phyloP scores from a whole-genome alignment of 1,140 invertebrate genomes.

The Drosophila tropicalis region DNA sequence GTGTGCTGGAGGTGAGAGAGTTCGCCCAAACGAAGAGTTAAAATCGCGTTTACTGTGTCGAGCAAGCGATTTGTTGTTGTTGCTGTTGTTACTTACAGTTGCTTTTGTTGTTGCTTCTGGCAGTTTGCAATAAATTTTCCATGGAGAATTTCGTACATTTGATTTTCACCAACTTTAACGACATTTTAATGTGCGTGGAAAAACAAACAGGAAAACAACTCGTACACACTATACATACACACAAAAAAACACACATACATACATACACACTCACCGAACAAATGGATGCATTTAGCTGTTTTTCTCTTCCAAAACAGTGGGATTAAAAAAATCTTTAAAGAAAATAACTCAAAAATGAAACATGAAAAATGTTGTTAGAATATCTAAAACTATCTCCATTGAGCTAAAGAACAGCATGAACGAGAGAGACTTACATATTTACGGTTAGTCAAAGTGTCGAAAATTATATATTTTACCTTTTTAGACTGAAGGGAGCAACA shows the following conservation, averaged over 20 bases:
- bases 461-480: too few relatives aligned
- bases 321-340: too few relatives aligned
- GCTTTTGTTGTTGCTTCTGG: conserved; percentile 21
- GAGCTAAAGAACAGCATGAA: too few relatives aligned
- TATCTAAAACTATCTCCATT: too few relatives aligned
- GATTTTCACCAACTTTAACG: conserved; percentile 79
- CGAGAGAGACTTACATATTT: too few relatives aligned
- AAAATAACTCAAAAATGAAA: too few relatives aligned
- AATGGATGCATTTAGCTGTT: conserved; percentile 26
- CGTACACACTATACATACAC: background rate
- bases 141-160: conserved; percentile 77
- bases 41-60: conserved; percentile 57
- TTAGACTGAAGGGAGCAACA: too few relatives aligned
- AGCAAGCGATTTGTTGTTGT: conserved; percentile 29
- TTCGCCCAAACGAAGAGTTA: conserved; percentile 58
- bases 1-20: conserved; percentile 11
- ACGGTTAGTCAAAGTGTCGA: too few relatives aligned
- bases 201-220: conserved; percentile 60
- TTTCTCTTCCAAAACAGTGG: background rate
- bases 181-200: conserved; percentile 79
- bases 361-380: too few relatives aligned
- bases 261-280: conserved; percentile 5
- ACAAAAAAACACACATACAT: conserved; percentile 14
- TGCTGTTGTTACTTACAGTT: conserved; percentile 3
- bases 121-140: conserved; percentile 67